Evolutionary conservation across 2,888 invertebrate genomes (phyloP), one percentile per base, ranked within the genome.

Genomic region (Ennomos quercinarius): DNA sequence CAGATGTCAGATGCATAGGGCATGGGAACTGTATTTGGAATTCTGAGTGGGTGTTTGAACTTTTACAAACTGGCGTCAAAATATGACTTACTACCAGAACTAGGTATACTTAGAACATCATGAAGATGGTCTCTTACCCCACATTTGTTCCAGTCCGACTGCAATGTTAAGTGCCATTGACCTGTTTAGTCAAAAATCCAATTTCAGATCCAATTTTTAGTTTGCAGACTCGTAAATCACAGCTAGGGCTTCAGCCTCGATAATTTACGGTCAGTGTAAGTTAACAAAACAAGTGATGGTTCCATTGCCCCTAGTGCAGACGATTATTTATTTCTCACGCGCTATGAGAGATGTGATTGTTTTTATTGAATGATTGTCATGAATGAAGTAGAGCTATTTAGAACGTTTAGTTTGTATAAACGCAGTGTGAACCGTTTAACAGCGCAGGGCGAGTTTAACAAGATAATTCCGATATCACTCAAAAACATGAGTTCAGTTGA

Each of bases 301-400:
- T 77, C 58, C 80, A 81, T 80, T 81, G 80, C 78, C 78, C 81
- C 76, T 67, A 70, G 74, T 69, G 69, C 81, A 80, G 70, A 73
- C 74, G 74, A 80, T 78, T 79, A 76, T 79, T 73, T 70, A 74
- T 72, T 77, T 89, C 87, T 81, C 89, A 87, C 86, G 72, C 76
- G 71, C 76, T 77, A 76, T 77, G 72, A 75, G 76, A 75, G 77
- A 75, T 78, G 78, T 79, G 80, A 81, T 77, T 69, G 75, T 69
- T 77, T 72, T 83, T 78, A 86, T 85, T 86, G 81, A 77, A 84
- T 84, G 85, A 85, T 85, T 83, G 85, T 81, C 77, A 52, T 47
- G 39, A 12, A 38, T 49, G 46, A 42, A 38, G 17, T 38, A 34
- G 39, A 45, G 53, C 49, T 54, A 45, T 59, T 54, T 45, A 46